Base-by-base conservation (phyloP, 2,113 vertebrate genomes). In the Clarias magur region DNA sequence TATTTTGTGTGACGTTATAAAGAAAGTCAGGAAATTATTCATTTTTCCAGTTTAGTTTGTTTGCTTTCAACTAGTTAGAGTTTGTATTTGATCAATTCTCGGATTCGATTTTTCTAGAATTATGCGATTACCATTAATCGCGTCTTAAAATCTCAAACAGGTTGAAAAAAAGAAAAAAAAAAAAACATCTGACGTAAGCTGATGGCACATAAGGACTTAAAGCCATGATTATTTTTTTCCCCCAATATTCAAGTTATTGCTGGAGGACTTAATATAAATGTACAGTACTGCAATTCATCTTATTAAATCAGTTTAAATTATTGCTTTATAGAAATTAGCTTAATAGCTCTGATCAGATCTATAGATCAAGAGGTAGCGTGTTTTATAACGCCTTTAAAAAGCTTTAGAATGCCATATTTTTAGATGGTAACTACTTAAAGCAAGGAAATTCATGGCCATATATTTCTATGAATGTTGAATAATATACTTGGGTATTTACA, bases 321-420 rank as follows among this genome's bases (percentile, higher is more conserved):
- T 96, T 96, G 95, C 95, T 95, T 96, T 95, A 95, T 95, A 95
- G 93, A 93, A 42, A 62, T 42, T 86, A 85, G 86, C 85, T 82
- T 54, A 81, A 59, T 86, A 72, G 85, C n/a, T 67, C 53, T 63
- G 79, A 65, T 42, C 75, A 56, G 82, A 83, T 78, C 81, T 75
- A 57, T 89, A 88, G 86, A 75, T 86, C 78, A 34, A 48, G 76
- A 81, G 68, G 65, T 88, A 87, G 87, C 78, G 89, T 72, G 87
- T 88, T 88, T 88, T 85, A 88, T 88, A 88, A 85, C 30, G 68
- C 81, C 88, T 83, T 82, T 88, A 78, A 79, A 90, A 89, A 89
- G 88, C 88, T 85, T 87, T 91, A 91, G 88, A 88, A 85, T 88
- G 85, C 85, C 90, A 91, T 91, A 89, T 86, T 86, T 91, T 88